These are phyloP conservation scores for Sylvietta virens DNA, from an alignment of 2,113 vertebrate species.

Conservation along the genomic window DNA sequence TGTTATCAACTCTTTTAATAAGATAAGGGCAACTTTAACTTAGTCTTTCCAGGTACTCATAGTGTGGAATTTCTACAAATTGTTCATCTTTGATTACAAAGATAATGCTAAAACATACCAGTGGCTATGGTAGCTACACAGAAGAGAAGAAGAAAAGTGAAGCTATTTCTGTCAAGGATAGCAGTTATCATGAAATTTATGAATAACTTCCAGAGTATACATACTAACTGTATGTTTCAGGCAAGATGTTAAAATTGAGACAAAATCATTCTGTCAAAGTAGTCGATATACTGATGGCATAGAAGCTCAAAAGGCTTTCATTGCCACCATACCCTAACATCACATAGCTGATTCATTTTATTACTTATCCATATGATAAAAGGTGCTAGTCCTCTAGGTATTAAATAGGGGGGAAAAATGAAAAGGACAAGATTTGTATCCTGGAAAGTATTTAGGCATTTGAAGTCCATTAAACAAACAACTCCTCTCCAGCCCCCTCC, in stretches of 20 bases:
- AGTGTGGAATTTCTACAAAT: neutral
- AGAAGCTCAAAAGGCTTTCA: neutral
- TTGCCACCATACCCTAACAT: neutral
- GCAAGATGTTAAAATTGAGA: neutral
- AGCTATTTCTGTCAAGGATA: neutral
- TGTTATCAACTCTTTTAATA: neutral
- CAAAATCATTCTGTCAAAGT: neutral
- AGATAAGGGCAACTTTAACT: neutral
- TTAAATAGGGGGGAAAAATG: fast-evolving
- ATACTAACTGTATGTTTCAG: neutral
- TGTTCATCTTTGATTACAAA: neutral
- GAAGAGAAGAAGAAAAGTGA: neutral
- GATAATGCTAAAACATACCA: neutral
- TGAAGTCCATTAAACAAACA: neutral
- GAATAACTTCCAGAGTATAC: neutral
- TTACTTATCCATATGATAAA: neutral
- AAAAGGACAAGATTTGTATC: neutral
- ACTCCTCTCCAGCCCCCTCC: fast-evolving
- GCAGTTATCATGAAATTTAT: neutral
- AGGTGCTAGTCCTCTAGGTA: neutral
- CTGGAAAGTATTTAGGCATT: neutral
- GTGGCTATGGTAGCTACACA: neutral
- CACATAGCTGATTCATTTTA: neutral
- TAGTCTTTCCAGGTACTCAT: neutral
- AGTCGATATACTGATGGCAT: neutral